Conservation (phyloP, 2,113 vertebrate species). For the Trematocara macrostoma region DNA sequence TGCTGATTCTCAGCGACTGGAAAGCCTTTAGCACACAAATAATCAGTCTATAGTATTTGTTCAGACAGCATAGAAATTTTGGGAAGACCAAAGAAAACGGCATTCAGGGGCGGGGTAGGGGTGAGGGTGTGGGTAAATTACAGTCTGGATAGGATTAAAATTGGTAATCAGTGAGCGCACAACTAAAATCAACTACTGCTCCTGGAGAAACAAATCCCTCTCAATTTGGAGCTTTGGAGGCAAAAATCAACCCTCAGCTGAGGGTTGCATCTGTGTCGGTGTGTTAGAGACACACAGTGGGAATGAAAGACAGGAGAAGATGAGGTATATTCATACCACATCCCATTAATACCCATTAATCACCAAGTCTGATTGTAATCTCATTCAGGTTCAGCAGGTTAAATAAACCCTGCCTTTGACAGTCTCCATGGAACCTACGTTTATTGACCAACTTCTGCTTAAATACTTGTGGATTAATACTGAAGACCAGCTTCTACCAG, state of each 20-base stretch:
- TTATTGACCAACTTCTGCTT: not conserved
- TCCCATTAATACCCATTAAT: conserved; percentile 33
- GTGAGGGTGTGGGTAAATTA: not conserved
- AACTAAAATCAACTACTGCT: not conserved
- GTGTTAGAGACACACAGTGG: not conserved
- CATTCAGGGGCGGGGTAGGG: not conserved
- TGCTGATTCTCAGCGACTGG: not conserved
- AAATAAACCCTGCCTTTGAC: not conserved
- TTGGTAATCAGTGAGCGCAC: not conserved
- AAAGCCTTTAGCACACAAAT: not conserved
- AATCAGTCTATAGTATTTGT: not conserved
- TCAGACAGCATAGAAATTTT: not conserved
- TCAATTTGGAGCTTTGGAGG: not conserved
- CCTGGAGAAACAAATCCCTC: not conserved
- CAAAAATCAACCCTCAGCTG: not conserved
- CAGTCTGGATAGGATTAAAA: not conserved
- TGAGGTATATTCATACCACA: not conserved
- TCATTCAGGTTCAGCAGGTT: conserved; percentile 13
- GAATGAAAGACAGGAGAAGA: not conserved
- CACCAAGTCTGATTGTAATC: conserved; percentile 24
- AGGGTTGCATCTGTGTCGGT: not conserved
- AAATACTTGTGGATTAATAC: not conserved
- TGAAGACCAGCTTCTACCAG: not conserved
- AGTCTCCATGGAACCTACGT: not conserved
- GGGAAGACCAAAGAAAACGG: not conserved